phyloP scores from a whole-genome alignment of 1,140 invertebrate species.

The Nylanderia fulva region DNA sequence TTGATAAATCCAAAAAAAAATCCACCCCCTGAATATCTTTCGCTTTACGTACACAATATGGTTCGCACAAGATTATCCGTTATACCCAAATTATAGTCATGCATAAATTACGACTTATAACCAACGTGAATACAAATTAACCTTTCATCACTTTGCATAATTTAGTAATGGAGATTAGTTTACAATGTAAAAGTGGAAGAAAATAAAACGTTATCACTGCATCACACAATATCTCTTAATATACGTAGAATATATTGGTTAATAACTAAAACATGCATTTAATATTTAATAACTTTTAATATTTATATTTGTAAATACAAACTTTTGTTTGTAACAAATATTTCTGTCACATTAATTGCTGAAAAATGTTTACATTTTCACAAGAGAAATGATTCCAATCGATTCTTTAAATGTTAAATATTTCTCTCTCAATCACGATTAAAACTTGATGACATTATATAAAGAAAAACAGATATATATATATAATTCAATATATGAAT shows the following conservation, averaged over 20 bases:
- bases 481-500: not conserved
- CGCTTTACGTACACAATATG: not conserved
- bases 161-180: conserved; percentile 12
- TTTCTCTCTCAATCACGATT: not conserved
- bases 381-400: not conserved
- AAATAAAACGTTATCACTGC: not conserved
- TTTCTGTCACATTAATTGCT: not conserved
- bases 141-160: not conserved
- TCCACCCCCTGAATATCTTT: not conserved
- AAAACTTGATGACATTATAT: not conserved
- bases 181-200: not conserved
- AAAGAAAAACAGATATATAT: no score
- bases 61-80: not conserved
- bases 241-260: not conserved
- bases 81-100: not conserved
- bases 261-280: not conserved
- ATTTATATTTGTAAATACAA: not conserved
- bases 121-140: conserved; percentile 11
- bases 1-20: not conserved
- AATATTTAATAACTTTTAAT: conserved; percentile 19
- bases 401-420: not conserved
- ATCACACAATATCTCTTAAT: not conserved
- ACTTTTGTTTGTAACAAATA: not conserved
- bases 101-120: not conserved
- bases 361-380: no score